These are phyloP conservation scores for Chaetogeoica ovagalla DNA, from an alignment of 2,888 invertebrate genomes.

Conservation along the genomic window DNA sequence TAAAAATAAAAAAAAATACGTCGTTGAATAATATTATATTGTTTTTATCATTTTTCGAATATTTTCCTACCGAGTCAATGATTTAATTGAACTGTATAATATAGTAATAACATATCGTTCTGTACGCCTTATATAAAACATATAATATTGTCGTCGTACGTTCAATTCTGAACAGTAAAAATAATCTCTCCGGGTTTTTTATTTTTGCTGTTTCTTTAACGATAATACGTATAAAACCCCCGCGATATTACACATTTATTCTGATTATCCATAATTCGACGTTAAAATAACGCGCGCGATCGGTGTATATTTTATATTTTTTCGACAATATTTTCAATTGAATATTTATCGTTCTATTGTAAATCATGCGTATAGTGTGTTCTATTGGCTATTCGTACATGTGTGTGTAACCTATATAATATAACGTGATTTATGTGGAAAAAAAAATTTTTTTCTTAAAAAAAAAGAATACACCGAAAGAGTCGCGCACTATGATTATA, in stretches of 20 bases:
- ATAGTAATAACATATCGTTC: too few relatives aligned
- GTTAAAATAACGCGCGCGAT: not conserved
- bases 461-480: not conserved
- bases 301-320: not conserved
- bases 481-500: not conserved
- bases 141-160: too few relatives aligned
- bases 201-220: too few relatives aligned
- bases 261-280: too few relatives aligned
- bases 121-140: too few relatives aligned
- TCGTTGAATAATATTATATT: slow-evolving; percentile 16
- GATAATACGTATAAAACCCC: too few relatives aligned
- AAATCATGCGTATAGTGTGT: not conserved
- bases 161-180: too few relatives aligned
- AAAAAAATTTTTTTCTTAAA: not conserved
- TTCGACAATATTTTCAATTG: slow-evolving; percentile 21
- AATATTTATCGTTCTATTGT: slow-evolving; percentile 16
- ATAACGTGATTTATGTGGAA: slow-evolving; percentile 11
- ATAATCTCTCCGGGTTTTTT: too few relatives aligned
- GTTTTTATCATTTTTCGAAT: not conserved
- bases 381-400: too few relatives aligned
- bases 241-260: too few relatives aligned
- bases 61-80: slow-evolving; percentile 20
- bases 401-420: not conserved
- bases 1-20: too few relatives aligned
- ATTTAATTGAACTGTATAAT: slow-evolving; percentile 1